Evolutionary conservation across 2,888 invertebrate species (phyloP), one percentile per base, ranked within the genome.

Genomic region (Piscicola geometra): DNA sequence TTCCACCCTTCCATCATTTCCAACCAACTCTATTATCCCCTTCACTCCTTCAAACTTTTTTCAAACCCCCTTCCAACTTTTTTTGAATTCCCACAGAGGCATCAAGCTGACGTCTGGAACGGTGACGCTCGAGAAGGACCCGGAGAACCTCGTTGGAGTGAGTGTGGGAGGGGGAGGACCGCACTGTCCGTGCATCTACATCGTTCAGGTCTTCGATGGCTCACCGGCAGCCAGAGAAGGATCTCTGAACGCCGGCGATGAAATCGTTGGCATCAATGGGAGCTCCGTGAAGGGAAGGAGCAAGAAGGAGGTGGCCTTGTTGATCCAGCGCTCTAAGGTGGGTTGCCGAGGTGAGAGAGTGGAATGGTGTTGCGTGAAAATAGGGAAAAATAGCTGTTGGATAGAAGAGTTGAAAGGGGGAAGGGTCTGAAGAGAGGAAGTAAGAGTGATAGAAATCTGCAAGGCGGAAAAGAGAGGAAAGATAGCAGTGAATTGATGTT

Each of bases 271-370:
- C 0, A 93, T 99, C 0, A 96, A 95, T 84, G 92, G 92, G 0
- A 75, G 28, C 78, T 90, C 92, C 0, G 95, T 98, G 0, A 97
- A 96, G 84, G 97, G 97, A 5, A 93, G 94, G 86, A 95, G 94
- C 0, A 99, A 99, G 88, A 93, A 94, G 0, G 96, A 98, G 87
- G 99, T 99, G 1, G 99, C 99, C n/a, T 93, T 96, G 86, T 92
- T 98, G 92, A 99, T 99, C 82, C 98, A 99, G 85, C 89, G 92
- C 0, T 90, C 92, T 35, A 91, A 93, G 87, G 92, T 92, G 83
- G 41, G 68, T 71, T 32, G 18, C 15, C n/a, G 1, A 21, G 18
- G 15, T 41, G 41, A 15, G 41, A 9, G 41, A 15, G 41, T 41
- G 30, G 25, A 9, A 12, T 5, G 30, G 21, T 64, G 30, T 64